phyloP scores from a whole-genome alignment of 1,140 invertebrate genomes.

The Spodoptera frugiperda region DNA sequence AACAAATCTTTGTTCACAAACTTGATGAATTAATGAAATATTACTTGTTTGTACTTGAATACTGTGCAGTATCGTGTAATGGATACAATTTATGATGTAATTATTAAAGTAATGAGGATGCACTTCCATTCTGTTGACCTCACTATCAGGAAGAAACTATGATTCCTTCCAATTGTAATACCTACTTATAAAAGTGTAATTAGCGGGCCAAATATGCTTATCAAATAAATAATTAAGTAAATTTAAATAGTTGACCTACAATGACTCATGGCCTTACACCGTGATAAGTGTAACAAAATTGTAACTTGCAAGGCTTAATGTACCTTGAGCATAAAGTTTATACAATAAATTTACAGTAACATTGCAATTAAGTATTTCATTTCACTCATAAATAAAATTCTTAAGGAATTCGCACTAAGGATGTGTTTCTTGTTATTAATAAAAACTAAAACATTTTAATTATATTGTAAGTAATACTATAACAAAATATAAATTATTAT shows the following conservation, averaged over 20 bases:
- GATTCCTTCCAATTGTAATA: slow-evolving; percentile 30
- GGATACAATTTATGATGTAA: background rate
- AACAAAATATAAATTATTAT: too few relatives aligned
- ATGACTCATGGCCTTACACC: slow-evolving; percentile 27
- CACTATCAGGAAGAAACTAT: slow-evolving; percentile 35
- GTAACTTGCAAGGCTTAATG: background rate
- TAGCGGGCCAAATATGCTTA: slow-evolving; percentile 30
- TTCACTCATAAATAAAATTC: too few relatives aligned
- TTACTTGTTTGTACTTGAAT: background rate
- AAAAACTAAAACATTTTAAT: too few relatives aligned
- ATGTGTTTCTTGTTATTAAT: background rate
- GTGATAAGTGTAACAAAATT: slow-evolving; percentile 27
- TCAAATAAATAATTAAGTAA: slow-evolving; percentile 35
- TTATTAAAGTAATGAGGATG: slow-evolving; percentile 3
- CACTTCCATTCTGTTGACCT: slow-evolving; percentile 12
- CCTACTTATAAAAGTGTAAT: slow-evolving; percentile 40
- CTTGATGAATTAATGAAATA: too few relatives aligned
- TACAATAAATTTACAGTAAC: too few relatives aligned
- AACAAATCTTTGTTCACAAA: too few relatives aligned
- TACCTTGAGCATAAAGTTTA: background rate
- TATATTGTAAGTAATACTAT: too few relatives aligned
- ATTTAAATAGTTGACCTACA: slow-evolving; percentile 44
- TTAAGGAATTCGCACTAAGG: too few relatives aligned
- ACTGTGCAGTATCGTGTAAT: background rate
- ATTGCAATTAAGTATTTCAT: too few relatives aligned